These are phyloP conservation scores for Otolemur garnettii DNA, from an alignment of 2,113 vertebrate genomes.

Conservation along the genomic window DNA sequence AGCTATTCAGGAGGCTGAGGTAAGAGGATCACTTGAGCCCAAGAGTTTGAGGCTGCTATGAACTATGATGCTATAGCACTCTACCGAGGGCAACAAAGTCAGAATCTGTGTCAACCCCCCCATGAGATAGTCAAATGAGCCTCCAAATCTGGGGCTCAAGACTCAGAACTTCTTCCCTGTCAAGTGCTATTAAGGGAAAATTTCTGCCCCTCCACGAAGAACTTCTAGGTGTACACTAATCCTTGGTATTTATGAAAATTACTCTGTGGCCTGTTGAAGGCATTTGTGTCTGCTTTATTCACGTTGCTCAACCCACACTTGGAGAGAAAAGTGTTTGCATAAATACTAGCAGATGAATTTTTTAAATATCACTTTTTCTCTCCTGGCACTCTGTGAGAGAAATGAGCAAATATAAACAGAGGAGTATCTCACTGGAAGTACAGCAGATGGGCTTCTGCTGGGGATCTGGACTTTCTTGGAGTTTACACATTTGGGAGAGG, in stretches of 20 bases:
- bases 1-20: too few relatives aligned
- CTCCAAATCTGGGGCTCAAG: not conserved
- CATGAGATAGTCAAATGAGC: not conserved
- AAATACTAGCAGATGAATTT: slow-evolving; percentile 84
- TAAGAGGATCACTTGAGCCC: too few relatives aligned
- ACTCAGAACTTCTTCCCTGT: not conserved
- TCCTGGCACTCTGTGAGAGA: slow-evolving; percentile 77
- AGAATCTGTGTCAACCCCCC: too few relatives aligned
- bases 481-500: slow-evolving; percentile 65
- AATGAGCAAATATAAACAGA: slow-evolving; percentile 83
- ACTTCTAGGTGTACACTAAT: not conserved
- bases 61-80: too few relatives aligned
- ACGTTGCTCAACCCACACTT: slow-evolving; percentile 75
- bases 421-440: slow-evolving; percentile 65
- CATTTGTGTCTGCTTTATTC: slow-evolving; percentile 66
- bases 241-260: not conserved
- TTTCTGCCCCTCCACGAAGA: not conserved
- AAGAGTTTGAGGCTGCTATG: too few relatives aligned
- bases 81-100: too few relatives aligned
- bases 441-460: slow-evolving; percentile 77
- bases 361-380: slow-evolving; percentile 80
- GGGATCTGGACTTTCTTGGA: slow-evolving; percentile 67
- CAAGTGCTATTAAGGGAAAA: not conserved
- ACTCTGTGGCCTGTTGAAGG: not conserved
- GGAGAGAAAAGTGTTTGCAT: slow-evolving; percentile 80